These are phyloP conservation scores for Drosophila algonquin DNA, from an alignment of 2,888 invertebrate genomes.

Conservation along the genomic window DNA sequence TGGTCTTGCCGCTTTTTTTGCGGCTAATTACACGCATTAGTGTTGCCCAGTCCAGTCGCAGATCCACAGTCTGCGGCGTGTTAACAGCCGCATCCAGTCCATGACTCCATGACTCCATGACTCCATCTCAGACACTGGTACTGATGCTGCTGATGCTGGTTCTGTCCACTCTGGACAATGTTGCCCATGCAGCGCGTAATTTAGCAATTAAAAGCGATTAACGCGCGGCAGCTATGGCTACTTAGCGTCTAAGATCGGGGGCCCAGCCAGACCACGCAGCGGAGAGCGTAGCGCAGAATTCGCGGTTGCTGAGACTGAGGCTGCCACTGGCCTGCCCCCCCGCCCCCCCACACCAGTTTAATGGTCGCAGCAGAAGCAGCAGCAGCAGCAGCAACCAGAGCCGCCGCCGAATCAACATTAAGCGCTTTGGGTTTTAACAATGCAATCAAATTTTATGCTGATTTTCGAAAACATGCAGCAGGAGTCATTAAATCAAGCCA, in stretches of 20 bases:
- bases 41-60: constrained; percentile 65
- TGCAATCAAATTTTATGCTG: constrained; percentile 64
- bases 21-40: constrained; percentile 80
- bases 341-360: neutral
- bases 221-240: constrained; percentile 62
- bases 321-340: neutral
- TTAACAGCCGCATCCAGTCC: constrained; percentile 59
- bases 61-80: constrained; percentile 46
- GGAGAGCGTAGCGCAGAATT: neutral
- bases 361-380: constrained; percentile 2
- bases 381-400: neutral
- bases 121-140: neutral
- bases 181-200: constrained; percentile 71
- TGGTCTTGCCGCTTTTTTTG: constrained; percentile 80
- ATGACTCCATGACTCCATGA: constrained; percentile 2
- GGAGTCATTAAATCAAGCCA: constrained; percentile 21
- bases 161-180: constrained; percentile 31
- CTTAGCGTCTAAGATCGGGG: constrained; percentile 58
- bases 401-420: constrained; percentile 19
- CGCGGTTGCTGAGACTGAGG: neutral
- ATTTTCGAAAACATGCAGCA: constrained; percentile 41
- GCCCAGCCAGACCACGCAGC: constrained; percentile 13
- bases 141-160: constrained; percentile 1
- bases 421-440: constrained; percentile 33
- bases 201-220: constrained; percentile 80